Conservation (phyloP, 2,113 vertebrate species). For the Okapia johnstoni region DNA sequence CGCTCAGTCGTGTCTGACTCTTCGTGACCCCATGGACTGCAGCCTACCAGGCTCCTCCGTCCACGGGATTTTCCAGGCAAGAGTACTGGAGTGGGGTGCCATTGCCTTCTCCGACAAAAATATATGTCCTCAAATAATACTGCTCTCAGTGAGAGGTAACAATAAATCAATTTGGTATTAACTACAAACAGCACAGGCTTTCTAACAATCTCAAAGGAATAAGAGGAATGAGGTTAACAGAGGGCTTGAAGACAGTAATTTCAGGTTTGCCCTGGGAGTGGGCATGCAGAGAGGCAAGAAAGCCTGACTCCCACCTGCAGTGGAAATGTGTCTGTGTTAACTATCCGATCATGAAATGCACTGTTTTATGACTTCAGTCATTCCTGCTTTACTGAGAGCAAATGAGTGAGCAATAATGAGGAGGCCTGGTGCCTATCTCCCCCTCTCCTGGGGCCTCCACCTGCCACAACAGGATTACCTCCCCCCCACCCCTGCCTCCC, state of each 20-base stretch:
- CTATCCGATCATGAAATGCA: background rate
- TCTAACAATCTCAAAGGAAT: background rate
- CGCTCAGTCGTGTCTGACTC: too few species aligned
- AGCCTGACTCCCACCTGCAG: background rate
- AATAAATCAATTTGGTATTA: background rate
- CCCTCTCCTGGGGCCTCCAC: background rate
- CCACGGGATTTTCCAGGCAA: too few species aligned
- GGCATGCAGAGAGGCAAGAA: background rate
- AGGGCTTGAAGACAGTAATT: background rate
- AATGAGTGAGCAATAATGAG: background rate
- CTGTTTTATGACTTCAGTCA: background rate
- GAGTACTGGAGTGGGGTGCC: too few species aligned
- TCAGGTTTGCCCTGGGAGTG: background rate
- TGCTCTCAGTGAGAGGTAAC: background rate
- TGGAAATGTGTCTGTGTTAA: background rate
- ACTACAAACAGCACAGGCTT: background rate
- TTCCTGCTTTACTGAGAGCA: background rate
- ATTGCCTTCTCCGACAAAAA: background rate
- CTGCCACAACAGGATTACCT: fast-evolving
- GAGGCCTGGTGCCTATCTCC: background rate
- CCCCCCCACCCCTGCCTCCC: too few species aligned
- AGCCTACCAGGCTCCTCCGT: too few species aligned
- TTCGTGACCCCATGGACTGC: too few species aligned
- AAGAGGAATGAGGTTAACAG: background rate
- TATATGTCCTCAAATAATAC: background rate